A percentile compares a stretch with the other conserved stretches of the same genome.
phyloP scores from a whole-genome alignment of 2,888 invertebrate genomes.

The Diarsia dahlii region DNA sequence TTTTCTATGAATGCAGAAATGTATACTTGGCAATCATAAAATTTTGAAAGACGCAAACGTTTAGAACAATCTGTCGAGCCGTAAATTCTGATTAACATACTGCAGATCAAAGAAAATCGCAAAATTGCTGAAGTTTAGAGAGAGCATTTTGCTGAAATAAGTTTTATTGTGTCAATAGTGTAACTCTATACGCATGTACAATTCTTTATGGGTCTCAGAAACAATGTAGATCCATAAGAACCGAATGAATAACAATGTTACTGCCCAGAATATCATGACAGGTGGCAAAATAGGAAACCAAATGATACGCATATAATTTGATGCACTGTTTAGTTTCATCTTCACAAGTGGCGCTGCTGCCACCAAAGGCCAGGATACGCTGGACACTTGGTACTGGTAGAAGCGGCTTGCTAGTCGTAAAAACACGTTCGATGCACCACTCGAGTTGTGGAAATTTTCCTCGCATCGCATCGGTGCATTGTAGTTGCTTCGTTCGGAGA shows the following conservation, averaged over 20 bases:
- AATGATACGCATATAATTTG: not conserved
- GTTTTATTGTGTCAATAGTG: not conserved
- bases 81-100: constrained; percentile 15
- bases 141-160: not conserved
- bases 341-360: not conserved
- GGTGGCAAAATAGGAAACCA: not conserved
- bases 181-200: not conserved
- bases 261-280: constrained; percentile 13
- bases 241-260: not conserved
- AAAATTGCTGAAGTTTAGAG: not conserved
- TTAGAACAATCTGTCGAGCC: not conserved
- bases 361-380: constrained; percentile 26
- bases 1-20: constrained; percentile 5
- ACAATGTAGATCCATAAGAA: too few species aligned
- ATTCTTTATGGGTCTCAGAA: not conserved
- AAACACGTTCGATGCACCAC: constrained; percentile 37
- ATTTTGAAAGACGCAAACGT: constrained; percentile 7
- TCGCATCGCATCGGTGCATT: constrained; percentile 45
- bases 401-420: constrained; percentile 37
- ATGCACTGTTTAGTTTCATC: not conserved
- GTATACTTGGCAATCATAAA: not conserved
- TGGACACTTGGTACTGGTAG: constrained; percentile 26
- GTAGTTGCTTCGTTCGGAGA: constrained; percentile 19
- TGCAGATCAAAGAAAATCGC: constrained; percentile 14
- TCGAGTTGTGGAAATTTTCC: constrained; percentile 59